Evolutionary conservation across 2,797 vertebrate genomes (phyloP).

Genomic region (Apogon hyalosoma): DNA sequence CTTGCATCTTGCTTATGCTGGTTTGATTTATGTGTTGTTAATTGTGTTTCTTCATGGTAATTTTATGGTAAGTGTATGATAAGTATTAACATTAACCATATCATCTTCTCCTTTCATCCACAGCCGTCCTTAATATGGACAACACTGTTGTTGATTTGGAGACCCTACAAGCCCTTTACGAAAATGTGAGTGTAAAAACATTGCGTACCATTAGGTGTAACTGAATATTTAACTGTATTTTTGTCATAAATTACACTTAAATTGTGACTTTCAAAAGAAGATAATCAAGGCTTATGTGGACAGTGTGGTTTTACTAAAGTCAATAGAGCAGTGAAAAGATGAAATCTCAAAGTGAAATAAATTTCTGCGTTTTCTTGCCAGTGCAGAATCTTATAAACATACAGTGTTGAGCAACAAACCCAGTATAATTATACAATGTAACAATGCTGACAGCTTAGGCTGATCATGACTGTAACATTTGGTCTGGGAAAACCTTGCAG

Average conservation of each 20-base stretch:
- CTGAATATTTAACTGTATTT: slow-evolving; percentile 23
- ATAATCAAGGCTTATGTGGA: slow-evolving; percentile 40
- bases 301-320: slow-evolving; percentile 47
- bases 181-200: slow-evolving; percentile 91
- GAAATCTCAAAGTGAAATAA: slow-evolving; percentile 52
- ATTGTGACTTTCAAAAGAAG: slow-evolving; percentile 27
- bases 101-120: slow-evolving; percentile 46
- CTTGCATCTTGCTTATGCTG: slow-evolving; percentile 29
- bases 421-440: slow-evolving; percentile 60
- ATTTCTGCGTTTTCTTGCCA: slow-evolving; percentile 56
- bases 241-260: slow-evolving; percentile 21
- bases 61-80: slow-evolving; percentile 46
- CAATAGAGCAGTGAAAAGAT: slow-evolving; percentile 53
- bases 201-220: not conserved
- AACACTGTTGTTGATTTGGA: slow-evolving; percentile 95
- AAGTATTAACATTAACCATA: slow-evolving; percentile 53
- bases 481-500: slow-evolving; percentile 54
- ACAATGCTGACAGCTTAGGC: slow-evolving; percentile 58
- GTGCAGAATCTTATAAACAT: slow-evolving; percentile 53
- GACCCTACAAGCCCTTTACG: slow-evolving; percentile 96
- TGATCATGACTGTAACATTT: slow-evolving; percentile 43
- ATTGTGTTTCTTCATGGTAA: slow-evolving; percentile 39
- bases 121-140: slow-evolving; percentile 98
- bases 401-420: slow-evolving; percentile 62
- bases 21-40: slow-evolving; percentile 50